Conservation (phyloP, 2,113 vertebrate genomes). For the Hippoglossus stenolepis region DNA sequence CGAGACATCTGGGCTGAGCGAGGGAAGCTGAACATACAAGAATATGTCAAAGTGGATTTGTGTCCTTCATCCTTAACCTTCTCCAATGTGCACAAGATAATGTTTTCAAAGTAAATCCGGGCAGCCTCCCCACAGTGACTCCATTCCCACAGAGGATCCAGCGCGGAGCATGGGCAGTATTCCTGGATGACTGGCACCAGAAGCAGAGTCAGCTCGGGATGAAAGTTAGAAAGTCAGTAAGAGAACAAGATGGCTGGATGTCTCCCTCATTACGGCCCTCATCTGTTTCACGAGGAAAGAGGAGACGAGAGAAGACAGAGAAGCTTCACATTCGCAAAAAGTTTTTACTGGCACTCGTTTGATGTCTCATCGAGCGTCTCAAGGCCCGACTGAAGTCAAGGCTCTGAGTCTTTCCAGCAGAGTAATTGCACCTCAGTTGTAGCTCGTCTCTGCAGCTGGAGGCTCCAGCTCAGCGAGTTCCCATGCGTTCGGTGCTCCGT, state of each 20-base stretch:
- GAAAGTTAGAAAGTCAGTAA: slow-evolving; percentile 7
- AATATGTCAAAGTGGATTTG: slow-evolving; percentile 9
- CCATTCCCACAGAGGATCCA: slow-evolving; percentile 29
- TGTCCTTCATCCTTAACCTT: slow-evolving; percentile 25
- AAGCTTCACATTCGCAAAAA: slow-evolving; percentile 50
- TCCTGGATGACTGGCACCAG: slow-evolving; percentile 56
- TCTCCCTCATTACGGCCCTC: slow-evolving; percentile 51
- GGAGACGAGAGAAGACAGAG: slow-evolving; percentile 27
- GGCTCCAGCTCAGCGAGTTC: slow-evolving; percentile 26
- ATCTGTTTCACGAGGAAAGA: slow-evolving; percentile 36
- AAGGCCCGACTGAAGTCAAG: slow-evolving; percentile 44
- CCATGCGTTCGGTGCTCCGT: slow-evolving; percentile 17
- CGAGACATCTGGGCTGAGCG: slow-evolving; percentile 34
- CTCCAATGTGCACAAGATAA: slow-evolving; percentile 13
- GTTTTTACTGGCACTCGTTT: slow-evolving; percentile 57
- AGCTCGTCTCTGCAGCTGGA: slow-evolving; percentile 52
- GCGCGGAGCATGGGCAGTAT: slow-evolving; percentile 20
- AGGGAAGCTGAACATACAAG: slow-evolving; percentile 24
- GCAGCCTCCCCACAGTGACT: slow-evolving; percentile 12
- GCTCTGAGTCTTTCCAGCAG: slow-evolving; percentile 25
- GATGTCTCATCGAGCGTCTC: slow-evolving; percentile 62
- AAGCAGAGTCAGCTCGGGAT: slow-evolving; percentile 15
- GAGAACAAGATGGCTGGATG: slow-evolving; percentile 11
- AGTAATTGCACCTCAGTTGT: slow-evolving; percentile 63
- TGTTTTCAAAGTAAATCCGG: slow-evolving; percentile 43